Evolutionary conservation across 1,140 invertebrate species (phyloP).

Genomic region (Scaptomyza hsui): DNA sequence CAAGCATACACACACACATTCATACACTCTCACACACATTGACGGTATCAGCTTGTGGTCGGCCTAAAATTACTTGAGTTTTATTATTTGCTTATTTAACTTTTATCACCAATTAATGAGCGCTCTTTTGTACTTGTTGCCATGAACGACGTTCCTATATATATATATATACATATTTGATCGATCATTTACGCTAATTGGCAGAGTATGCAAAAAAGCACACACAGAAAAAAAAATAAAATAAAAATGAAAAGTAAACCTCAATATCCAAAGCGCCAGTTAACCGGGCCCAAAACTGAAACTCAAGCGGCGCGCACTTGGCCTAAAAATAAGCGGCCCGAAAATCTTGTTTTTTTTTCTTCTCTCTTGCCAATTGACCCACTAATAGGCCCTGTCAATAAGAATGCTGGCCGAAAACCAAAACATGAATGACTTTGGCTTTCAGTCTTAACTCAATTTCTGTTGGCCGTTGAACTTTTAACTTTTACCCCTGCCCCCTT

Average conservation of each 20-base stretch:
- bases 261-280: constrained; percentile 5
- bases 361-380: constrained; percentile 73
- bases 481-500: background rate
- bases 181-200: constrained; percentile 71
- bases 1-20: background rate
- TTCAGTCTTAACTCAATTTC: background rate
- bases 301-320: constrained; percentile 43
- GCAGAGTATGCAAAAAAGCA: constrained; percentile 55
- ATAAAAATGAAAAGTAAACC: constrained; percentile 38
- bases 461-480: constrained; percentile 66
- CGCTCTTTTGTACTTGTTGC: constrained; percentile 28
- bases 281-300: constrained; percentile 17
- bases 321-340: constrained; percentile 48
- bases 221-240: constrained; percentile 27
- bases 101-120: constrained; percentile 80
- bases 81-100: constrained; percentile 82
- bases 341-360: constrained; percentile 30
- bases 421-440: constrained; percentile 35
- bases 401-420: constrained; percentile 12
- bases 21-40: background rate
- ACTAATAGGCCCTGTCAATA: constrained; percentile 77
- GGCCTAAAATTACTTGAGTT: constrained; percentile 66
- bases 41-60: constrained; percentile 7
- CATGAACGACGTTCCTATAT: constrained; percentile 15
- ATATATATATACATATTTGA: constrained; percentile 43